Evolutionary conservation across 2,888 invertebrate genomes (phyloP).

Genomic region (Orthonevra nobilis): DNA sequence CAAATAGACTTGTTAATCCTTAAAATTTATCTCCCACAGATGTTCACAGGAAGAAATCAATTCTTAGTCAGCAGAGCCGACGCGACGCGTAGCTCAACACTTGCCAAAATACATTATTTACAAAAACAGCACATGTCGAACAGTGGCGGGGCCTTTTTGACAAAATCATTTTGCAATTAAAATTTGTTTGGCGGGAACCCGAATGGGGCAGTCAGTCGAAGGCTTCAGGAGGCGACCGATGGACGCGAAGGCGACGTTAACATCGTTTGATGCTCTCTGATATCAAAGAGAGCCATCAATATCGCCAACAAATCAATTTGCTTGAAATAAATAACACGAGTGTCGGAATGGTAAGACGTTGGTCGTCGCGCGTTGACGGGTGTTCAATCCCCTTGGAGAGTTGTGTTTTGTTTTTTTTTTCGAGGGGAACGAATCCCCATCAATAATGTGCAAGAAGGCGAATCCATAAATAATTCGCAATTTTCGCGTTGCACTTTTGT

Average conservation of each 20-base stretch:
- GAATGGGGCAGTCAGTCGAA: too few relatives aligned
- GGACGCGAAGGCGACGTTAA: constrained; percentile 4
- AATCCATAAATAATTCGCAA: constrained; percentile 57
- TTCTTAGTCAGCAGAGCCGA: too few relatives aligned
- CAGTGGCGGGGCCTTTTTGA: constrained; percentile 6
- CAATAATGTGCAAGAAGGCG: constrained; percentile 44
- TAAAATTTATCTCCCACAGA: constrained; percentile 43
- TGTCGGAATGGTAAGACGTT: neutral
- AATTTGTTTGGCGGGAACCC: constrained; percentile 1
- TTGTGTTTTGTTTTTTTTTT: constrained; percentile 2
- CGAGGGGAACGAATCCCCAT: constrained; percentile 19
- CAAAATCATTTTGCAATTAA: constrained; percentile 42
- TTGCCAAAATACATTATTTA: constrained; percentile 40
- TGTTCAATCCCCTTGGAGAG: neutral
- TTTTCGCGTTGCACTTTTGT: constrained; percentile 47
- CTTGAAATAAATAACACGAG: constrained; percentile 51
- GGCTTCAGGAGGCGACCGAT: too few relatives aligned
- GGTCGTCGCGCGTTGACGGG: neutral
- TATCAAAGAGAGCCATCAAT: constrained; percentile 62
- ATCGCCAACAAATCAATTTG: constrained; percentile 63
- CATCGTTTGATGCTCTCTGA: constrained; percentile 54
- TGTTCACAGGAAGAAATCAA: constrained; percentile 56
- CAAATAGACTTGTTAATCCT: constrained; percentile 6
- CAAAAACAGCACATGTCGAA: constrained; percentile 1
- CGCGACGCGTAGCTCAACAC: too few relatives aligned